Evolutionary conservation across 2,113 vertebrate species (phyloP).

Genomic region (Xiphorhynchus elegans): DNA sequence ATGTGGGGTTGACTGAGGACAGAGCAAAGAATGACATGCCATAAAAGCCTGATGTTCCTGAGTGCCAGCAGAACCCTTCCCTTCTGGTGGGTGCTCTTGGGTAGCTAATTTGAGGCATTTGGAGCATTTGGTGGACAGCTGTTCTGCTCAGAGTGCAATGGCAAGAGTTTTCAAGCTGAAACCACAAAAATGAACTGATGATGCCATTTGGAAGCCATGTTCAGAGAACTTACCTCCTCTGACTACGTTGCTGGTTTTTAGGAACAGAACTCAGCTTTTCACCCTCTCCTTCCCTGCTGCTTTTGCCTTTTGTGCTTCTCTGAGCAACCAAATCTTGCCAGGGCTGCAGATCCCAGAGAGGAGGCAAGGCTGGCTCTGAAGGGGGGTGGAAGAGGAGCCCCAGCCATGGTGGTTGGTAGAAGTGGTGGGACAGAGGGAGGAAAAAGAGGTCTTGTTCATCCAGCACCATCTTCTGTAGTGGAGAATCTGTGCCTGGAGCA

Average conservation of each 20-base stretch:
- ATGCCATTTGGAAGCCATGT: slow-evolving; percentile 51
- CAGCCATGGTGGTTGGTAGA: neutral
- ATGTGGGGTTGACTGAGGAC: slow-evolving; percentile 42
- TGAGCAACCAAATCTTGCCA: neutral
- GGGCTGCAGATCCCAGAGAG: neutral
- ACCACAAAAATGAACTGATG: slow-evolving; percentile 53
- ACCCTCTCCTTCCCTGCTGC: neutral
- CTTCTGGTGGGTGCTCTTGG: slow-evolving; percentile 12
- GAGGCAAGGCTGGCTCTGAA: neutral
- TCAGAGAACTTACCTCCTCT: slow-evolving; percentile 33
- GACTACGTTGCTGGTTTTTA: neutral
- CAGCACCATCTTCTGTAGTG: neutral
- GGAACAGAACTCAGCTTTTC: neutral
- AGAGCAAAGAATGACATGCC: slow-evolving; percentile 36
- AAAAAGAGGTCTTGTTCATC: neutral
- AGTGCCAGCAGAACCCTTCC: slow-evolving; percentile 28
- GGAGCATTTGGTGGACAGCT: slow-evolving; percentile 64
- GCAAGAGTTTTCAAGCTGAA: neutral
- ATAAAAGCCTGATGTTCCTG: neutral
- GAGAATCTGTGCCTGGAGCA: neutral
- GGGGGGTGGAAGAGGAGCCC: neutral
- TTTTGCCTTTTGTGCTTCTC: neutral
- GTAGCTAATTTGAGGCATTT: slow-evolving; percentile 9
- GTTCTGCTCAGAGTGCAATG: slow-evolving; percentile 18
- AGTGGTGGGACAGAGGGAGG: neutral